Evolutionary conservation across 2,113 vertebrate genomes (phyloP).

Genomic region (Gobius niger): DNA sequence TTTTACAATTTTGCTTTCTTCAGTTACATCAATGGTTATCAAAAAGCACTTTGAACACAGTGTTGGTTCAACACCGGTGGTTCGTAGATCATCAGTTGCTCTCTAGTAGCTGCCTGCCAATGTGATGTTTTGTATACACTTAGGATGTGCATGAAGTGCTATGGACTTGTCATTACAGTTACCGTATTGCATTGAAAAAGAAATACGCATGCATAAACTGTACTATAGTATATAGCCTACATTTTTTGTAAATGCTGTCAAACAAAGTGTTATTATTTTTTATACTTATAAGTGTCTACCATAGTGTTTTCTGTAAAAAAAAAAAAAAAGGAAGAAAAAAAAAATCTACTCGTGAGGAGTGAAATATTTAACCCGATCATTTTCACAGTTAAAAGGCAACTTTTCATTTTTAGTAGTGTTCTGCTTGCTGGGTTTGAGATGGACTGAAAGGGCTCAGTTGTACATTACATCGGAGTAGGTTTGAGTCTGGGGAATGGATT

Average conservation of each 20-base stretch:
- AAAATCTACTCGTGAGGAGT: constrained; percentile 12
- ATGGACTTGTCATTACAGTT: constrained; percentile 47
- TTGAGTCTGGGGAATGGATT: constrained; percentile 10
- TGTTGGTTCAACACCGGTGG: constrained; percentile 24
- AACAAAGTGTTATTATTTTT: constrained; percentile 57
- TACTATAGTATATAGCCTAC: constrained; percentile 52
- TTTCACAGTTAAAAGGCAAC: constrained; percentile 11
- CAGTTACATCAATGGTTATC: constrained; percentile 44
- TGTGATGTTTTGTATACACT: constrained; percentile 65
- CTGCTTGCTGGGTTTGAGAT: constrained; percentile 26
- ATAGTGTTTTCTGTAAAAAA: constrained; percentile 16
- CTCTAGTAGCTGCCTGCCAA: constrained; percentile 59
- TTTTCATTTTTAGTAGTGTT: constrained; percentile 29
- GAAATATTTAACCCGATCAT: constrained; percentile 15
- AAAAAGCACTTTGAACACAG: constrained; percentile 53
- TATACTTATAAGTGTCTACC: constrained; percentile 16
- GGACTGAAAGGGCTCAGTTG: constrained; percentile 52
- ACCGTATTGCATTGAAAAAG: constrained; percentile 38
- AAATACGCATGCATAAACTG: constrained; percentile 57
- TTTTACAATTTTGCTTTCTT: constrained; percentile 57
- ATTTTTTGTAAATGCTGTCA: constrained; percentile 51
- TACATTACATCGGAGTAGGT: constrained; percentile 43
- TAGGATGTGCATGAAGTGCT: constrained; percentile 64
- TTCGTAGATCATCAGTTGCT: constrained; percentile 47
- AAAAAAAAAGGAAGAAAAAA: constrained; percentile 10